phyloP scores from a whole-genome alignment of 1,140 invertebrate genomes.

The Drosophila persimilis region DNA sequence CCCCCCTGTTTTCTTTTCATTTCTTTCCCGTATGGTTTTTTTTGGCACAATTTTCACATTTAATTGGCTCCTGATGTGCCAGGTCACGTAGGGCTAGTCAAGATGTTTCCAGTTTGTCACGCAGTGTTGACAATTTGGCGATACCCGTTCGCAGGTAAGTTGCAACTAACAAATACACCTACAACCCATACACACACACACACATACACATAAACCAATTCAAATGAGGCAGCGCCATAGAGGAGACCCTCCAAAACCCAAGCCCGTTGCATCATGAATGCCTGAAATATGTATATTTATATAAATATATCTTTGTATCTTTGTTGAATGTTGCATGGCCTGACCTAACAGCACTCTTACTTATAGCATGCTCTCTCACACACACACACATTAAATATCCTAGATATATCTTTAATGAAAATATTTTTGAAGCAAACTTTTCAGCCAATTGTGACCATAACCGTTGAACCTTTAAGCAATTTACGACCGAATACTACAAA shows the following conservation, averaged over 20 bases:
- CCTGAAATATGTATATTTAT: conserved; percentile 18
- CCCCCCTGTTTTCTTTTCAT: conserved; percentile 14
- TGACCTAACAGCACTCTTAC: conserved; percentile 19
- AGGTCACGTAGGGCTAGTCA: conserved; percentile 92
- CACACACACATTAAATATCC: background rate
- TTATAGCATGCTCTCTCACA: conserved; percentile 21
- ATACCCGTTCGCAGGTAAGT: conserved; percentile 82
- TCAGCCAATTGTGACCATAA: conserved; percentile 54
- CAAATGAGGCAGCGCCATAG: conserved; percentile 31
- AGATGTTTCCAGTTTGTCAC: conserved; percentile 87
- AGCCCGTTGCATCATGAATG: conserved; percentile 1
- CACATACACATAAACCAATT: conserved; percentile 14
- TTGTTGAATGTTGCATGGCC: conserved; percentile 41
- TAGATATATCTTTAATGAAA: conserved; percentile 9
- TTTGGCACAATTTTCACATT: conserved; percentile 68
- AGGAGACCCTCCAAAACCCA: background rate
- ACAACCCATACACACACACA: conserved; percentile 9
- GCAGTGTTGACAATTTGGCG: conserved; percentile 85
- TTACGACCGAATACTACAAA: conserved; percentile 21
- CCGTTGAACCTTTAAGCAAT: conserved; percentile 14
- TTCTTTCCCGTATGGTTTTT: conserved; percentile 43
- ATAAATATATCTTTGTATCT: conserved; percentile 9
- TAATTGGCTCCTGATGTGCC: conserved; percentile 75
- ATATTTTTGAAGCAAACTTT: conserved; percentile 25
- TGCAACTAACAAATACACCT: conserved; percentile 46